These are phyloP conservation scores for Melanotaenia boesemani DNA, from an alignment of 2,797 vertebrate species.

Conservation along the genomic window DNA sequence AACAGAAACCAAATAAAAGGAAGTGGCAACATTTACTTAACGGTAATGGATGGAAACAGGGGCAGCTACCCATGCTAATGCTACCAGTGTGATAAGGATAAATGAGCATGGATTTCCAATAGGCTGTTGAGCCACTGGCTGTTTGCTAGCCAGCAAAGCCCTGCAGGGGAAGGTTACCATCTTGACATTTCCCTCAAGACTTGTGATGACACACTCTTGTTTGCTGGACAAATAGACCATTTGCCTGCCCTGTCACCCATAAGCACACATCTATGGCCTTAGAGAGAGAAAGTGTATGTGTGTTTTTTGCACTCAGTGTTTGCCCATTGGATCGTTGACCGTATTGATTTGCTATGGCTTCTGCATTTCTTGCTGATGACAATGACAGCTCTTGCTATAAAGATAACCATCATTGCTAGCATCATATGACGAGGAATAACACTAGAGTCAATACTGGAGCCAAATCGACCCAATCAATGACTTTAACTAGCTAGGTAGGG, in stretches of 20 bases:
- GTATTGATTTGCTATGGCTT: constrained; percentile 60
- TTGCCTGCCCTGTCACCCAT: constrained; percentile 46
- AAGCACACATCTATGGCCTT: constrained; percentile 40
- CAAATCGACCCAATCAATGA: constrained; percentile 55
- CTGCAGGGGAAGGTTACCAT: constrained; percentile 35
- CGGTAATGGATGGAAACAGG: constrained; percentile 11
- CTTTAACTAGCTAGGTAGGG: constrained; percentile 26
- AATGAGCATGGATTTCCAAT: constrained; percentile 74
- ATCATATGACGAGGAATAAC: constrained; percentile 45
- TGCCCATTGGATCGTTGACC: constrained; percentile 50
- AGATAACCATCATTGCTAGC: constrained; percentile 33
- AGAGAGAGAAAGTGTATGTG: constrained; percentile 2
- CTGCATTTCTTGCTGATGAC: constrained; percentile 46
- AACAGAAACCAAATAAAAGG: not conserved
- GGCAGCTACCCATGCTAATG: constrained; percentile 45
- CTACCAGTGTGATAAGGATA: constrained; percentile 44
- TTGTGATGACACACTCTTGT: constrained; percentile 51
- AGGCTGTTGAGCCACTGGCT: constrained; percentile 32
- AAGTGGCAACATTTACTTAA: constrained; percentile 14
- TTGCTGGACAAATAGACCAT: constrained; percentile 69
- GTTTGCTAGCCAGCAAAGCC: constrained; percentile 32
- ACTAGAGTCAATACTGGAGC: constrained; percentile 41
- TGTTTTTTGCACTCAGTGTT: constrained; percentile 23
- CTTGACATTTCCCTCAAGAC: constrained; percentile 63
- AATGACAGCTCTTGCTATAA: constrained; percentile 46